phyloP scores from a whole-genome alignment of 2,888 invertebrate genomes.

The Coecobrya sp. region DNA sequence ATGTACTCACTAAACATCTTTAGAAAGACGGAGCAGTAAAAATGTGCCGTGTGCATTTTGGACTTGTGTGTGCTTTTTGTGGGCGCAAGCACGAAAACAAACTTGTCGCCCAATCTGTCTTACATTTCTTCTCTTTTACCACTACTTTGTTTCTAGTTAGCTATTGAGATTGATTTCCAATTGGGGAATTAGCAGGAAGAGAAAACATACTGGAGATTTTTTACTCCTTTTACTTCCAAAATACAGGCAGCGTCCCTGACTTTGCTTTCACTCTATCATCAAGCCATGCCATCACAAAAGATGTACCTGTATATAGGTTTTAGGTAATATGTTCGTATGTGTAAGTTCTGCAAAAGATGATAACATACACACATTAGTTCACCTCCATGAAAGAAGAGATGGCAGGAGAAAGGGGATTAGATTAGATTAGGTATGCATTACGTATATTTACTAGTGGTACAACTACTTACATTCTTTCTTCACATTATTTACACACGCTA shows the following conservation, averaged over 20 bases:
- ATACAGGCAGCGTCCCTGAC: slow-evolving; percentile 62
- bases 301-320: no score
- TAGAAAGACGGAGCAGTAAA: slow-evolving; percentile 40
- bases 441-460: slow-evolving; percentile 21
- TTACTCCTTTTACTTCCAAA: not conserved
- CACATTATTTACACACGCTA: slow-evolving; percentile 67
- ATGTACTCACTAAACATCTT: not conserved
- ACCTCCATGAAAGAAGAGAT: not conserved
- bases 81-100: slow-evolving; percentile 23
- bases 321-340: not conserved
- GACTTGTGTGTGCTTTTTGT: not conserved
- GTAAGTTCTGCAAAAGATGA: not conserved
- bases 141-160: slow-evolving; percentile 29
- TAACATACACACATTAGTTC: not conserved
- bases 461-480: not conserved
- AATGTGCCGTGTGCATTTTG: slow-evolving; percentile 23
- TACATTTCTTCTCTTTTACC: slow-evolving; percentile 38
- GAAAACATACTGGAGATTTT: not conserved
- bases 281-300: slow-evolving; percentile 28
- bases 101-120: slow-evolving; percentile 44
- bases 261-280: slow-evolving; percentile 72
- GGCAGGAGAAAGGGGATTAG: slow-evolving; percentile 11
- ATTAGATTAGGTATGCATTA: slow-evolving; percentile 70
- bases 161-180: slow-evolving; percentile 81
- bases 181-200: slow-evolving; percentile 75